phyloP scores from a whole-genome alignment of 2,797 vertebrate genomes.

The Enteromius afrohamiltoni region DNA sequence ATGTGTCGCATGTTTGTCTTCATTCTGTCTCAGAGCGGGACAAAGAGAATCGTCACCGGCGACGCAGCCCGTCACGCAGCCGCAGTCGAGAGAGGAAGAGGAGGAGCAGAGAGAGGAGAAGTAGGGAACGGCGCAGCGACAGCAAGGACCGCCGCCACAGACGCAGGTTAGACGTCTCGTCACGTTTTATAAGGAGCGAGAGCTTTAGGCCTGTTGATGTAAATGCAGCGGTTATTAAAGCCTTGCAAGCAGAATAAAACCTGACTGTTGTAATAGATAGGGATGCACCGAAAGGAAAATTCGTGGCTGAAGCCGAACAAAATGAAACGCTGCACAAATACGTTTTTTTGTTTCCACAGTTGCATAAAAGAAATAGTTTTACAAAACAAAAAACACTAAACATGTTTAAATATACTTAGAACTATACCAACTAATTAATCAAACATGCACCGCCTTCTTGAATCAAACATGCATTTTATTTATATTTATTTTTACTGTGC shows the following conservation, averaged over 20 bases:
- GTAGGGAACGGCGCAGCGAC: slow-evolving; percentile 87
- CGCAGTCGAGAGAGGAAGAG: slow-evolving; percentile 90
- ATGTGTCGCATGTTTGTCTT: slow-evolving; percentile 19
- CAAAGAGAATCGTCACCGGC: slow-evolving; percentile 93
- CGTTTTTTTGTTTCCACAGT: no score
- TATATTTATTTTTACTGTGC: no score
- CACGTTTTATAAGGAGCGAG: background rate
- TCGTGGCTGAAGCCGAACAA: no score
- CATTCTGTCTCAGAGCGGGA: slow-evolving; percentile 79
- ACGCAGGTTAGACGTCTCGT: slow-evolving; percentile 72
- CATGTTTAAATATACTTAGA: no score
- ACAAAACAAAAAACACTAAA: no score
- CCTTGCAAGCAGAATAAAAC: background rate
- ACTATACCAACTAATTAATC: no score
- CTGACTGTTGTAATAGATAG: background rate
- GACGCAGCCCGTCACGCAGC: slow-evolving; percentile 87
- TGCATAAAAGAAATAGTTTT: no score
- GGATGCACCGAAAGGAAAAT: no score
- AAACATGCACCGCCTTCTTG: no score
- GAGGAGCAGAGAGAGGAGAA: slow-evolving; percentile 89
- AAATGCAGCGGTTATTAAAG: background rate
- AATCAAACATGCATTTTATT: no score
- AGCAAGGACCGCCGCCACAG: slow-evolving; percentile 89
- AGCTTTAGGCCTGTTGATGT: background rate
- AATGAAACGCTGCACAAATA: no score